These are phyloP conservation scores for Cygnus olor DNA, from an alignment of 2,797 vertebrate species.

Conservation along the genomic window DNA sequence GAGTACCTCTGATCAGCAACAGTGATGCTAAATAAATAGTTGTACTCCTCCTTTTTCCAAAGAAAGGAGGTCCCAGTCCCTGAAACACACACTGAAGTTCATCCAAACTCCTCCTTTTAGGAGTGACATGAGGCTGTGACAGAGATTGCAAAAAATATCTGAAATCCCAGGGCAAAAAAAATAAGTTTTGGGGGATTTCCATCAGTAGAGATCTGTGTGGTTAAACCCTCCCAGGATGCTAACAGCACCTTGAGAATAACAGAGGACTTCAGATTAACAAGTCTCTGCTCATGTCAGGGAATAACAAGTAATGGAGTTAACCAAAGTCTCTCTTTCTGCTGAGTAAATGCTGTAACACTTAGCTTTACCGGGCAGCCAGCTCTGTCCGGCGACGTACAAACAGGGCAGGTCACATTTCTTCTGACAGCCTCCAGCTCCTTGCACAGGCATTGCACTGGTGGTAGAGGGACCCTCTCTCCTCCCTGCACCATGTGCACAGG, in stretches of 20 bases:
- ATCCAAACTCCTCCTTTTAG: neutral
- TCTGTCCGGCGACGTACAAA: fast-evolving
- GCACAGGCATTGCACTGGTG: too few relatives aligned
- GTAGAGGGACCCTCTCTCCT: neutral
- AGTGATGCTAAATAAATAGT: neutral
- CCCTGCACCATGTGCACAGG: neutral
- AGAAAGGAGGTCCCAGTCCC: neutral
- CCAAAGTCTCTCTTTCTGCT: neutral
- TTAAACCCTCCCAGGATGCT: neutral
- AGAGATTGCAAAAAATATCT: neutral
- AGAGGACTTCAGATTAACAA: neutral
- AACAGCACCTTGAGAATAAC: neutral
- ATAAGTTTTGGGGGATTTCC: neutral
- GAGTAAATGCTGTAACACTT: neutral
- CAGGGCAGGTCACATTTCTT: neutral
- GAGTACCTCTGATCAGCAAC: neutral
- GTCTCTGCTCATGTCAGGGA: neutral
- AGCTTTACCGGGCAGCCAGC: neutral
- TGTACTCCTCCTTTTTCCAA: neutral
- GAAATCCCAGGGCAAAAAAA: neutral
- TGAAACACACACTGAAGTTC: neutral
- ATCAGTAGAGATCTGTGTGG: neutral
- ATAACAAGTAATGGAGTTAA: neutral
- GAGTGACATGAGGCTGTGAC: neutral
- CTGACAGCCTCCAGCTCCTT: neutral